phyloP scores from a whole-genome alignment of 2,113 vertebrate species.

The Phaetusa simplex region DNA sequence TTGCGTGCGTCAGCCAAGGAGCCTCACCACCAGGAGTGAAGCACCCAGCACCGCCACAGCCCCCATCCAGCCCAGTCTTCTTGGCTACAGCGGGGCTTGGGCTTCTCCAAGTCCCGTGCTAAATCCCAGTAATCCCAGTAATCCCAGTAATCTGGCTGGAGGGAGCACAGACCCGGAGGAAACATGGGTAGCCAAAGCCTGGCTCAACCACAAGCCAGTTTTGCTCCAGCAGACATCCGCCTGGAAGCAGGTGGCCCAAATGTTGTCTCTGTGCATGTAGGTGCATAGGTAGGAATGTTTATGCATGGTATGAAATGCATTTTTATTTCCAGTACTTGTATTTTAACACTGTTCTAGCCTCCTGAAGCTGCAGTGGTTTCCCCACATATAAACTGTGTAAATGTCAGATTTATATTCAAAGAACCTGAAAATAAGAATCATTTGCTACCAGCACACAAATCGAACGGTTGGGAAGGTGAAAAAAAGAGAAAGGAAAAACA shows the following conservation, averaged over 20 bases:
- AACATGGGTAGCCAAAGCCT: neutral
- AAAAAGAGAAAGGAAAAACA: neutral
- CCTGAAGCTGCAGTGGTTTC: neutral
- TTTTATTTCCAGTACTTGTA: neutral
- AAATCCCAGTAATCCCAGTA: neutral
- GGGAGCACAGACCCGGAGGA: neutral
- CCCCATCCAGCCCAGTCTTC: neutral
- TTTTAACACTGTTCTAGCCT: neutral
- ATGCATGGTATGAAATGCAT: neutral
- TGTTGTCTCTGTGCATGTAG: neutral
- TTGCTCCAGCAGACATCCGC: neutral
- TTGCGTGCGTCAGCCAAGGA: accelerated
- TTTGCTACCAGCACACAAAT: neutral
- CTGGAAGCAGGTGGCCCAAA: neutral
- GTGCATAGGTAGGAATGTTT: neutral
- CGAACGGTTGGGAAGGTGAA: neutral
- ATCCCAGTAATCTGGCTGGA: neutral
- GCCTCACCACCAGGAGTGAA: neutral
- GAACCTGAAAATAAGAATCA: neutral
- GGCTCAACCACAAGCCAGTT: neutral
- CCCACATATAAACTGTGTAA: neutral
- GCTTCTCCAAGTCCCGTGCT: neutral
- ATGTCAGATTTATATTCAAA: neutral
- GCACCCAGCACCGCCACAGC: neutral
- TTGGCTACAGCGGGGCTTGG: neutral